Percentiles rank a stretch among this genome's conserved stretches.
Conservation (phyloP, 2,113 vertebrate species). For the Zapornia atra region DNA sequence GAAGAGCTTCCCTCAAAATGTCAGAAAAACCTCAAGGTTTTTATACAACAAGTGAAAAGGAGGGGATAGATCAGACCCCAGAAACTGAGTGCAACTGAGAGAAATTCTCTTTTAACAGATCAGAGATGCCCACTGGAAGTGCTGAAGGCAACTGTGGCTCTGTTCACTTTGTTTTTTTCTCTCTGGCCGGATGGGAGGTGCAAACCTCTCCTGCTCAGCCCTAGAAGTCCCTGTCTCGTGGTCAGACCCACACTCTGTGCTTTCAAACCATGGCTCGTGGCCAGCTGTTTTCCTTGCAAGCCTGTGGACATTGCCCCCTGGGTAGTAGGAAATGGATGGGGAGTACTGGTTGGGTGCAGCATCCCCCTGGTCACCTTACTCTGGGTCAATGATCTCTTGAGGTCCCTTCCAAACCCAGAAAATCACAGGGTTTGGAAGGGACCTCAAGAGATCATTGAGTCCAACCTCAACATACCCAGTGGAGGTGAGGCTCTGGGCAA, state of each 20-base stretch:
- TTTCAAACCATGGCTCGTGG: neutral
- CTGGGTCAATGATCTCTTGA: too few relatives aligned
- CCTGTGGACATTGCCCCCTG: neutral
- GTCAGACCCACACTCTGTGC: neutral
- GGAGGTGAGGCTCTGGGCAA: neutral
- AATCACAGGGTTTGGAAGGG: too few relatives aligned
- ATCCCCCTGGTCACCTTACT: neutral
- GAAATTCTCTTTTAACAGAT: neutral
- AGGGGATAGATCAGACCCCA: neutral
- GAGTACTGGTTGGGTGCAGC: too few relatives aligned
- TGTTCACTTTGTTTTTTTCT: neutral
- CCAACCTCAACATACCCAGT: neutral
- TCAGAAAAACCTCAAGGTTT: neutral
- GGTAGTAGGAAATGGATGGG: accelerated
- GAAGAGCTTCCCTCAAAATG: neutral
- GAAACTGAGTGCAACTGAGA: neutral
- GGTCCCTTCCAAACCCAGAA: too few relatives aligned
- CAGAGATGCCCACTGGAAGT: neutral
- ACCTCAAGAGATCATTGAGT: too few relatives aligned
- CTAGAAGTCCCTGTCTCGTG: neutral
- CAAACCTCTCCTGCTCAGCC: neutral
- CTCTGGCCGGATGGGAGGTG: neutral
- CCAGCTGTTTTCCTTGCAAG: neutral
- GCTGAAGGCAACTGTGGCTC: neutral
- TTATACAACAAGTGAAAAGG: neutral